Percentiles rank a stretch among this genome's conserved stretches.
These are phyloP conservation scores for Centropus unirufus DNA, from an alignment of 2,113 vertebrate genomes.

Conservation along the genomic window DNA sequence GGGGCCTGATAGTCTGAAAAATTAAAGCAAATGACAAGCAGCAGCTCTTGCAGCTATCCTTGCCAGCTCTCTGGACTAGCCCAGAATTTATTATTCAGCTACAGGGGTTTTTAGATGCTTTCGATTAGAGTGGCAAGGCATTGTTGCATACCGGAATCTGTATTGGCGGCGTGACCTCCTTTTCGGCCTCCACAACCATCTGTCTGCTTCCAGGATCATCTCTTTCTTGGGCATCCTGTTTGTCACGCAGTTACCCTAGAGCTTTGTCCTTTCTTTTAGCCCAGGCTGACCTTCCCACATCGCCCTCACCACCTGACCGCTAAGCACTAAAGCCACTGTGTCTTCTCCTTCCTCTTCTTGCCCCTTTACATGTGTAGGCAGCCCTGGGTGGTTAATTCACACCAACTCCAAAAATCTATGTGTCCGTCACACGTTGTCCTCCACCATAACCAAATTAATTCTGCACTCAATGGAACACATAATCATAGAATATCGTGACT, in stretches of 20 bases:
- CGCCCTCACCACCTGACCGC: background rate
- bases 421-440: background rate
- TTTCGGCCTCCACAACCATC: conserved; percentile 4
- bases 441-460: background rate
- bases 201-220: background rate
- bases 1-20: background rate
- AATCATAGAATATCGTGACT: too few relatives aligned
- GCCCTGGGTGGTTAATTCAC: background rate
- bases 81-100: background rate
- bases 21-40: background rate
- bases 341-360: background rate
- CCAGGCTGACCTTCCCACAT: background rate
- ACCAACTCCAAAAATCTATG: fast-evolving
- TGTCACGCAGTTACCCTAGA: background rate
- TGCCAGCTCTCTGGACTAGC: background rate
- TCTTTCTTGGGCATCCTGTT: background rate
- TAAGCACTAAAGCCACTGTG: background rate
- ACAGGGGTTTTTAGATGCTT: background rate
- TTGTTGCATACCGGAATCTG: background rate
- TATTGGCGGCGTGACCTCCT: background rate
- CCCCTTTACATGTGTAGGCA: background rate
- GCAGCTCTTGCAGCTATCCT: background rate
- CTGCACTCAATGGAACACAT: background rate
- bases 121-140: background rate
- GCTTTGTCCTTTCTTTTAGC: background rate